These are phyloP conservation scores for Pristionchus fissidentatus DNA, from an alignment of 2,888 invertebrate genomes.

Conservation along the genomic window DNA sequence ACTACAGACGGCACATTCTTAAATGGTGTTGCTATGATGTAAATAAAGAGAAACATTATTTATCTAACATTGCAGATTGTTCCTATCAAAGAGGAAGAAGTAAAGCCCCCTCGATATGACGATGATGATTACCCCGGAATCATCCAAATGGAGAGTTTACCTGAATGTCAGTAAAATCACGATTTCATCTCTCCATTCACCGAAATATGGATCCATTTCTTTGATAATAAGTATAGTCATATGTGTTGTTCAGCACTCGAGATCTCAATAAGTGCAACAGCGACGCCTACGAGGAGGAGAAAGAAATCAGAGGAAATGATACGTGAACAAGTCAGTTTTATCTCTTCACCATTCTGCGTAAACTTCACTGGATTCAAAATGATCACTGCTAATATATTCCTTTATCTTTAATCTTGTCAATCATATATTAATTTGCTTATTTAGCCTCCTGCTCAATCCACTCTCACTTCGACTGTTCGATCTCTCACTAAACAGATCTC, in stretches of 20 bases:
- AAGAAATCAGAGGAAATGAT: background rate
- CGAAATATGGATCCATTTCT: no score
- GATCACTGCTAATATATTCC: background rate
- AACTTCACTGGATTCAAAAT: background rate
- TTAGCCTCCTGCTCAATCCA: background rate
- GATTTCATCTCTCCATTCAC: no score
- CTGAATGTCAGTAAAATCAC: conserved; percentile 64
- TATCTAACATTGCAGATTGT: no score
- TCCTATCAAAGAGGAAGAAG: background rate
- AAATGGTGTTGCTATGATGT: no score
- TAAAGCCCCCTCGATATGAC: conserved; percentile 21
- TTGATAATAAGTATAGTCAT: conserved; percentile 47
- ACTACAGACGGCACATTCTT: no score
- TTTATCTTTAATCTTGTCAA: background rate
- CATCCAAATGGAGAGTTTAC: conserved; percentile 71
- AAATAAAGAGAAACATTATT: no score
- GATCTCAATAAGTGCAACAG: conserved; percentile 22
- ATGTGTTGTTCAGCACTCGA: conserved; percentile 52
- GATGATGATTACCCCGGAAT: conserved; percentile 46
- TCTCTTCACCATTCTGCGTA: background rate
- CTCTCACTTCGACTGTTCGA: background rate
- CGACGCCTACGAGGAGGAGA: background rate
- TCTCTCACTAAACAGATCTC: conserved; percentile 18
- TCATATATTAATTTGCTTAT: background rate
- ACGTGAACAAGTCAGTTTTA: background rate